These are phyloP conservation scores for Amia ocellicauda DNA, from an alignment of 2,113 vertebrate genomes.

Conservation along the genomic window DNA sequence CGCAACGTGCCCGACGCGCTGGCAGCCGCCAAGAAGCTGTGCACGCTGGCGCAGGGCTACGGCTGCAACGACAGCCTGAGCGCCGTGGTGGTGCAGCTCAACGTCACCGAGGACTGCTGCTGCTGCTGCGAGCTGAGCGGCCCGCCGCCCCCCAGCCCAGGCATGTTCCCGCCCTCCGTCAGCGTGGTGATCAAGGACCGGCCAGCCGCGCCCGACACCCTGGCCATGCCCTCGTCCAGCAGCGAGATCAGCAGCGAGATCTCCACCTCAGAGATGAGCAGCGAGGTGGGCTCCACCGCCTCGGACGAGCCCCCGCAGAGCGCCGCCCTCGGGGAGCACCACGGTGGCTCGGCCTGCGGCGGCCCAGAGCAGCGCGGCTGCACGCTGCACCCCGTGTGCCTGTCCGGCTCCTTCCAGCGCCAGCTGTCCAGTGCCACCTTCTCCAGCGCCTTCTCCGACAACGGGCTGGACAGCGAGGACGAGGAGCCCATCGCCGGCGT, in stretches of 20 bases:
- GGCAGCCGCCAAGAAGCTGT: conserved; percentile 92
- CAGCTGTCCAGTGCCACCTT: conserved; percentile 96
- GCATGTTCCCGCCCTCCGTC: conserved; percentile 46
- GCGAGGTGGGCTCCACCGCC: conserved; percentile 94
- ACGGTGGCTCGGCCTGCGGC: conserved; percentile 62
- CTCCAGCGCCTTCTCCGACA: conserved; percentile 94
- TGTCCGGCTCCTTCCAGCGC: conserved; percentile 81
- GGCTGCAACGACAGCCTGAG: conserved; percentile 92
- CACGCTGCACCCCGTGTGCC: conserved; percentile 76
- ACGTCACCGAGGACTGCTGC: conserved; percentile 91
- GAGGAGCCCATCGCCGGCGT: conserved; percentile 95
- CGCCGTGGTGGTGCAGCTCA: conserved; percentile 92
- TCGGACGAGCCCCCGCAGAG: conserved; percentile 85
- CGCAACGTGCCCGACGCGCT: conserved; percentile 86
- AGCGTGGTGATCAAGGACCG: conserved; percentile 72
- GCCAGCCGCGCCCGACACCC: conserved; percentile 60
- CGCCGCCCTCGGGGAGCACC: conserved; percentile 46
- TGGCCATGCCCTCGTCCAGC: conserved; percentile 78
- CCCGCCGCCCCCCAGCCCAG: conserved; percentile 53
- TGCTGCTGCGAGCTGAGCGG: conserved; percentile 83
- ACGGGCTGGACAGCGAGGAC: conserved; percentile 92
- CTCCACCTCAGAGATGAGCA: conserved; percentile 94
- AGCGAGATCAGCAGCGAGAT: conserved; percentile 95
- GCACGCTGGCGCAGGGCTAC: conserved; percentile 91
- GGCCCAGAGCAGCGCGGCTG: conserved; percentile 78